Evolutionary conservation across 2,888 invertebrate species (phyloP).

Genomic region (Campoletis raptor): DNA sequence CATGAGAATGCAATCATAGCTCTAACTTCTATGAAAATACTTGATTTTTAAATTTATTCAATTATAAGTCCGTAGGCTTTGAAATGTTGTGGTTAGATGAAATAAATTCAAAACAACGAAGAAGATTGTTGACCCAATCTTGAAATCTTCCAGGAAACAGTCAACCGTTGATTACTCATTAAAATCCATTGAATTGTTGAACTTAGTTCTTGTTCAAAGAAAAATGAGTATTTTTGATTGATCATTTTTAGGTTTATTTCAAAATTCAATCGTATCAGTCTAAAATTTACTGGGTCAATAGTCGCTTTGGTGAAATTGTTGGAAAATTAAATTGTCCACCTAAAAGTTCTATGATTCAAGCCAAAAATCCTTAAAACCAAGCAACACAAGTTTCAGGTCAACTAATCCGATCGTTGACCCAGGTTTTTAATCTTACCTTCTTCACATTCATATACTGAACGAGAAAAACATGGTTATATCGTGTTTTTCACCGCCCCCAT

Average conservation of each 20-base stretch:
- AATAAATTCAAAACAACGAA: background rate
- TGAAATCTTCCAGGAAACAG: background rate
- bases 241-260: background rate
- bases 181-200: background rate
- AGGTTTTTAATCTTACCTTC: constrained; percentile 19
- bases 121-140: background rate
- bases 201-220: background rate
- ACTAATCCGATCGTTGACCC: constrained; percentile 26
- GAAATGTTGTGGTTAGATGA: background rate
- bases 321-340: background rate
- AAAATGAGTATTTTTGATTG: background rate
- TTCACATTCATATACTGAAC: background rate
- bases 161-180: background rate
- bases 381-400: background rate
- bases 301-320: background rate
- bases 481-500: constrained; percentile 3
- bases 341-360: background rate
- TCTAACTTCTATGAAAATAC: background rate
- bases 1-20: background rate
- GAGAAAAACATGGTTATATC: constrained; percentile 12
- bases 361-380: background rate
- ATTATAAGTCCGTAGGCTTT: background rate
- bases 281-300: background rate
- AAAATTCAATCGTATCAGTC: background rate
- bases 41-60: background rate